Conservation (phyloP, 2,113 vertebrate genomes). For the Ramphastos sulfuratus region DNA sequence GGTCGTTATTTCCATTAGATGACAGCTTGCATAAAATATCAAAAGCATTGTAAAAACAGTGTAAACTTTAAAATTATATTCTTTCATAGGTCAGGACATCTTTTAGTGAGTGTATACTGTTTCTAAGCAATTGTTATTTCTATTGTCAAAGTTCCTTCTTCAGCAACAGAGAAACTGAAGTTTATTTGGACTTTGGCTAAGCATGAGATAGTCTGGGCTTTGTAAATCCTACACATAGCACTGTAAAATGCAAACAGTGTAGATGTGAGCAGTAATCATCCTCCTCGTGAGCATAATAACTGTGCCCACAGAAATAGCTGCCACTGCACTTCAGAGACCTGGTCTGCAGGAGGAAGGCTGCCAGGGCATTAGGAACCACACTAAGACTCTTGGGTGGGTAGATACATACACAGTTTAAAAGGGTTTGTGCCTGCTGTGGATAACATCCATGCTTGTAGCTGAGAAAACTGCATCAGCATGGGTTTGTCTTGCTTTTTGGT, state of each 20-base stretch:
- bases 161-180: background rate
- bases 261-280: background rate
- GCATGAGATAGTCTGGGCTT: constrained; percentile 2
- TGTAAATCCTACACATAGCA: constrained; percentile 22
- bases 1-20: constrained; percentile 75
- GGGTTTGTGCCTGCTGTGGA: background rate
- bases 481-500: background rate
- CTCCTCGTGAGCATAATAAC: background rate
- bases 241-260: constrained; percentile 45
- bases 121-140: constrained; percentile 64
- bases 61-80: constrained; percentile 44
- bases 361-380: background rate
- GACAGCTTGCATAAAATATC: constrained; percentile 73
- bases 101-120: constrained; percentile 49
- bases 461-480: background rate
- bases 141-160: constrained; percentile 53
- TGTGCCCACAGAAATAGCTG: background rate
- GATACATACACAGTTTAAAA: background rate
- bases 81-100: constrained; percentile 22
- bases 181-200: constrained; percentile 45
- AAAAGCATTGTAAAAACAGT: constrained; percentile 71
- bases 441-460: background rate
- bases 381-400: background rate
- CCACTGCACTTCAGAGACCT: background rate
- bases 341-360: background rate